Evolutionary conservation across 2,888 invertebrate species (phyloP).

Genomic region (Trypoxylon attenuatum): DNA sequence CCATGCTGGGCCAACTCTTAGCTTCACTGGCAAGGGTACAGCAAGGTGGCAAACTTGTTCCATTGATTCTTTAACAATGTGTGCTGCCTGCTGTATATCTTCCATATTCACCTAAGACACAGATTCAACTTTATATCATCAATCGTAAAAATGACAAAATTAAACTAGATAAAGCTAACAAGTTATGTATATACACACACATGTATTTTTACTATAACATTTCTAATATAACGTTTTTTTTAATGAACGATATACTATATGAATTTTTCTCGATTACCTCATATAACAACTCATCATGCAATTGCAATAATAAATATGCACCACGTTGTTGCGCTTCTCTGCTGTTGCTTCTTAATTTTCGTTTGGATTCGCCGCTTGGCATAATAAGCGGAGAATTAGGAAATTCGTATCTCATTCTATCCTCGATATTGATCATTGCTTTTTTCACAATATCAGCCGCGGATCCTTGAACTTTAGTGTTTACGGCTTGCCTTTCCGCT

Average conservation of each 20-base stretch:
- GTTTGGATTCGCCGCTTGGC: slow-evolving; percentile 47
- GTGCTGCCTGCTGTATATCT: slow-evolving; percentile 78
- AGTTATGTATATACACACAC: too few relatives aligned
- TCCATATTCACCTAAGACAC: slow-evolving; percentile 77
- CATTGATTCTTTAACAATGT: slow-evolving; percentile 85
- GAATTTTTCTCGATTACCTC: slow-evolving; percentile 82
- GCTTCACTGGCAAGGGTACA: slow-evolving; percentile 91
- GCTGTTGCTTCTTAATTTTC: slow-evolving; percentile 59
- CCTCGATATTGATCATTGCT: slow-evolving; percentile 89
- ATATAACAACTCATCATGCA: slow-evolving; percentile 97
- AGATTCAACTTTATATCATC: background rate
- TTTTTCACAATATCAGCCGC: slow-evolving; percentile 96
- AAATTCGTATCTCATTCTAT: slow-evolving; percentile 76
- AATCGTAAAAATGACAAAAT: background rate
- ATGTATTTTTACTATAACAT: background rate
- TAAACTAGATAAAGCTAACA: too few relatives aligned
- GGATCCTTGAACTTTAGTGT: slow-evolving; percentile 96
- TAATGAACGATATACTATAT: background rate
- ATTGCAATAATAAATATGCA: slow-evolving; percentile 87
- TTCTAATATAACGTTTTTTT: background rate
- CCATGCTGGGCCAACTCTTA: slow-evolving; percentile 90
- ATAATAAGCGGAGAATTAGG: slow-evolving; percentile 57
- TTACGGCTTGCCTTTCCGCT: slow-evolving; percentile 97
- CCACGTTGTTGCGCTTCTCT: slow-evolving; percentile 58
- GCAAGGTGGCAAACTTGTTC: slow-evolving; percentile 83